Conservation (phyloP, 2,888 invertebrate genomes). For the Cheilosia impressa region DNA sequence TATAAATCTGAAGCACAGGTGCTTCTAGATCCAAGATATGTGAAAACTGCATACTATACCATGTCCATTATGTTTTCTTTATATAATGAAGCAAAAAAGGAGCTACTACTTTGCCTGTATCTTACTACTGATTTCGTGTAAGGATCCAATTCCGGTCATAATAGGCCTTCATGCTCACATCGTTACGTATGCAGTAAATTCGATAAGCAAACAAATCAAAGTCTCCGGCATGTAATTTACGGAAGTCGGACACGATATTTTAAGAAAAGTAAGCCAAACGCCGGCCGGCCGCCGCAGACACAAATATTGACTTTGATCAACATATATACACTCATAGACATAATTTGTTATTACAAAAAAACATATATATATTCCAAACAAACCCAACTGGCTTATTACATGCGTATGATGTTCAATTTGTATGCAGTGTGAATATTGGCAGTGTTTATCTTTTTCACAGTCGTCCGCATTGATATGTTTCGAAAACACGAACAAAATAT, state of each 20-base stretch:
- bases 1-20: too few species aligned
- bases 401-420: conserved; percentile 16
- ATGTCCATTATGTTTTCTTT: neutral
- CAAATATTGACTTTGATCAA: conserved; percentile 1
- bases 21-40: too few species aligned
- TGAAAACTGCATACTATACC: too few species aligned
- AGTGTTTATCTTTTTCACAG: conserved; percentile 27
- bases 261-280: conserved; percentile 4
- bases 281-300: neutral
- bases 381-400: conserved; percentile 25
- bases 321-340: neutral
- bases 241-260: conserved; percentile 47
- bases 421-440: conserved; percentile 18
- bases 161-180: conserved; percentile 9
- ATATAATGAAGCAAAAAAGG: neutral
- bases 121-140: conserved; percentile 24
- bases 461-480: conserved; percentile 7
- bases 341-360: conserved; percentile 20
- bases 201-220: conserved; percentile 57
- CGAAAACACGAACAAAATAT: conserved; percentile 14
- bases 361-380: conserved; percentile 8
- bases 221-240: conserved; percentile 31
- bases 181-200: conserved; percentile 27
- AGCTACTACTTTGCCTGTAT: neutral
- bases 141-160: conserved; percentile 25